Evolutionary conservation across 2,797 vertebrate species (phyloP).

Genomic region (Spheniscus humboldti): DNA sequence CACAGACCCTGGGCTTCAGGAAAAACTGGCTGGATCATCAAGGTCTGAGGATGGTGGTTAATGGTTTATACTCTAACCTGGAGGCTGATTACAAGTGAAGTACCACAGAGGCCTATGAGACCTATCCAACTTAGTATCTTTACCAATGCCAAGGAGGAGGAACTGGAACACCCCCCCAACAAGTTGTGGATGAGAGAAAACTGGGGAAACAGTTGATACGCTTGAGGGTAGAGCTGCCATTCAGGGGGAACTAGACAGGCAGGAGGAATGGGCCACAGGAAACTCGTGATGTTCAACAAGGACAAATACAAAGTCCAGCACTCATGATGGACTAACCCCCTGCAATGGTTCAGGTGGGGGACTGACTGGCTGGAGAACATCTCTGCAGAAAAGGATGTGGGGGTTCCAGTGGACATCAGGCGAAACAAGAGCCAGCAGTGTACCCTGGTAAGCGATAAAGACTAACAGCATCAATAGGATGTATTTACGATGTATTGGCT

Average conservation of each 20-base stretch:
- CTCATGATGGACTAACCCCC: neutral
- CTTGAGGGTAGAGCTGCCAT: neutral
- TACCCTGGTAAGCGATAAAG: neutral
- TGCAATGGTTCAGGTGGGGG: neutral
- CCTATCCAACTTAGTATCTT: neutral
- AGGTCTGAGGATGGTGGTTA: neutral
- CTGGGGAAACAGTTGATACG: neutral
- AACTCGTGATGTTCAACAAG: neutral
- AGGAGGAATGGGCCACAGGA: neutral
- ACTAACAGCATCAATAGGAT: neutral
- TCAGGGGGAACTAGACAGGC: neutral
- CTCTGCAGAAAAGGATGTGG: neutral
- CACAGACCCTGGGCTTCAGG: neutral
- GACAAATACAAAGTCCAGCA: neutral
- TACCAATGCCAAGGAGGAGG: neutral
- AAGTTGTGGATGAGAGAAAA: neutral
- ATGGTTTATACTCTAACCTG: neutral
- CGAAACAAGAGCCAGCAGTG: neutral
- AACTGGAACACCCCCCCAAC: neutral
- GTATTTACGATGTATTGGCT: neutral
- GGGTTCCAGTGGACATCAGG: neutral
- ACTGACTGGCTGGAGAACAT: neutral
- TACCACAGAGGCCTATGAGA: neutral
- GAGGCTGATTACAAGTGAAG: neutral
- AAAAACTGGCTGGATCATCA: neutral